Percentiles rank a stretch among this genome's conserved stretches.
Evolutionary conservation across 2,113 vertebrate species (phyloP).

Genomic region (Talpa occidentalis): DNA sequence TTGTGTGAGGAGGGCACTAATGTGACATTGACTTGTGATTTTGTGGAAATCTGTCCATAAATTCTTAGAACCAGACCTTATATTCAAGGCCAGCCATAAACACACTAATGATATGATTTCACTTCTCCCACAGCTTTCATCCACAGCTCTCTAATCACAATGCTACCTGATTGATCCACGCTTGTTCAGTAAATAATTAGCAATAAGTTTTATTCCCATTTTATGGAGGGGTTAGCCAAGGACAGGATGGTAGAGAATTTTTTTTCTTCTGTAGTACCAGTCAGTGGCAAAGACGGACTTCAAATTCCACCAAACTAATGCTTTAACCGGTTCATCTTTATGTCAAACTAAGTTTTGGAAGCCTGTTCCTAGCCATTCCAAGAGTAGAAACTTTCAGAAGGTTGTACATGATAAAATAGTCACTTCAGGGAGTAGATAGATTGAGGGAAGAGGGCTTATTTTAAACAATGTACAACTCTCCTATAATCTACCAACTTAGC

Average conservation of each 20-base stretch:
- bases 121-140: conserved; percentile 48
- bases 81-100: conserved; percentile 54
- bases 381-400: background rate
- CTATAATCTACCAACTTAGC: conserved; percentile 46
- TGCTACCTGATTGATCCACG: background rate
- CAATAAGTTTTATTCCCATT: conserved; percentile 43
- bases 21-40: background rate
- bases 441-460: background rate
- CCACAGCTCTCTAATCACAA: conserved; percentile 25
- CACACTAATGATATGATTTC: conserved; percentile 41
- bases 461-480: conserved; percentile 27
- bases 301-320: background rate
- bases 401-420: background rate
- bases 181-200: conserved; percentile 44
- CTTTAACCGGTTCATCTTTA: background rate
- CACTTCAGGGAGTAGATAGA: background rate
- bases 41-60: conserved; percentile 21
- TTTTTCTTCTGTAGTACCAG: background rate
- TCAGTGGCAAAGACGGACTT: conserved; percentile 28
- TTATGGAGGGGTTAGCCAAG: conserved; percentile 53
- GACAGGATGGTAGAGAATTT: background rate
- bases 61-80: conserved; percentile 29
- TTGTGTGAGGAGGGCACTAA: background rate
- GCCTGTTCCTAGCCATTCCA: conserved; percentile 10
- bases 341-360: background rate